A percentile compares a stretch with the other conserved stretches of the same genome.
Conservation (phyloP, 2,113 vertebrate genomes). For the Beaufortia kweichowensis region DNA sequence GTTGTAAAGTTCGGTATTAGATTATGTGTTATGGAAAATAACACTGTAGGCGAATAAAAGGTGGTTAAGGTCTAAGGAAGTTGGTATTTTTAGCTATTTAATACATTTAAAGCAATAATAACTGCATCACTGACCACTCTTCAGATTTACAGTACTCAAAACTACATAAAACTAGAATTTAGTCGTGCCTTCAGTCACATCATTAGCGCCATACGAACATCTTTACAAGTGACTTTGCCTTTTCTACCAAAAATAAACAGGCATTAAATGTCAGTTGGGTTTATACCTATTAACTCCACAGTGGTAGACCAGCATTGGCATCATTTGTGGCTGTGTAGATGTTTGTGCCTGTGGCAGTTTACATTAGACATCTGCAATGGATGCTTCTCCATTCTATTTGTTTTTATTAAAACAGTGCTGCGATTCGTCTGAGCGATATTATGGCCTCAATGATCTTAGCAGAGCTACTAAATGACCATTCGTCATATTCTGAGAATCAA, state of each 20-base stretch:
- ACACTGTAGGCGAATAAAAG: not conserved
- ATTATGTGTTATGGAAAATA: not conserved
- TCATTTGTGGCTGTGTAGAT: slow-evolving; percentile 8
- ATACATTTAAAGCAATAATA: not conserved
- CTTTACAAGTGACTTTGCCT: not conserved
- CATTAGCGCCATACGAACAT: not conserved
- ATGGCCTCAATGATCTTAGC: slow-evolving; percentile 25
- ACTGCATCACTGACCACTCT: not conserved
- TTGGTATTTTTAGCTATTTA: no score
- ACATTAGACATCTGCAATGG: not conserved
- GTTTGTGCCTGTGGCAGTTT: slow-evolving; percentile 24
- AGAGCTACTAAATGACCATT: slow-evolving; percentile 24
- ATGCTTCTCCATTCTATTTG: slow-evolving; percentile 1
- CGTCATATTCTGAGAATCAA: slow-evolving; percentile 19
- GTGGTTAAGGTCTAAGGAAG: not conserved
- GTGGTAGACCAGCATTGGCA: slow-evolving; percentile 1
- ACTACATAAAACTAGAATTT: not conserved
- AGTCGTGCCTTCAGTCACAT: not conserved
- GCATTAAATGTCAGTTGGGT: slow-evolving; percentile 29
- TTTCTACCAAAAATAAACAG: slow-evolving; percentile 25
- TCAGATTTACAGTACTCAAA: not conserved
- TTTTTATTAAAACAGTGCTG: slow-evolving; percentile 32
- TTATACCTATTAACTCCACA: slow-evolving; percentile 31
- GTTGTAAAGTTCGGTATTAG: not conserved
- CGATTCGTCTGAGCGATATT: slow-evolving; percentile 22